phyloP scores from a whole-genome alignment of 2,888 invertebrate genomes.

The Sisyra nigra region DNA sequence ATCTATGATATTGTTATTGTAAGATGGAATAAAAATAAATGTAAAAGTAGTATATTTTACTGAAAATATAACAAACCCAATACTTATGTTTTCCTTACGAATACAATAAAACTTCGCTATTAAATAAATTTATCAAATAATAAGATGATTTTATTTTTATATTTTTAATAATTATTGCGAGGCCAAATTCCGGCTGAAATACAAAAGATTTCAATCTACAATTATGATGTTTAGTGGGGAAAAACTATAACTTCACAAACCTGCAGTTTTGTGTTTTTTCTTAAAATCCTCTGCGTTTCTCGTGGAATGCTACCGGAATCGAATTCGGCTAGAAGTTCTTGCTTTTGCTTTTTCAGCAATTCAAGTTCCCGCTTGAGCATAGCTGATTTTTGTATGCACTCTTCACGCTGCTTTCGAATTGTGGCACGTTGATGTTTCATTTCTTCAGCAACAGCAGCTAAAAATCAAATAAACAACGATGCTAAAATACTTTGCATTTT shows the following conservation, averaged over 20 bases:
- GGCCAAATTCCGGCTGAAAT: background rate
- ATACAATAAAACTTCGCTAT: no score
- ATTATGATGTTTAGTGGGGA: background rate
- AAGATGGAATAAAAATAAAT: no score
- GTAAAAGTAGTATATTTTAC: no score
- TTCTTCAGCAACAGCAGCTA: conserved; percentile 60
- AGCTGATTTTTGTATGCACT: conserved; percentile 59
- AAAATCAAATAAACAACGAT: conserved; percentile 9
- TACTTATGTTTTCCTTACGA: no score
- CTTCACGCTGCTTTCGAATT: conserved; percentile 62
- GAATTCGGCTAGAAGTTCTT: conserved; percentile 55
- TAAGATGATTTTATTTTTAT: no score
- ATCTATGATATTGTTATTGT: no score
- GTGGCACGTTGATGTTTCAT: conserved; percentile 69
- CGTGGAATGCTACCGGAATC: conserved; percentile 32
- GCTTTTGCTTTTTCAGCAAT: conserved; percentile 60
- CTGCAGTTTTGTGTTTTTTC: conserved; percentile 74
- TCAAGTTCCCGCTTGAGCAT: conserved; percentile 63
- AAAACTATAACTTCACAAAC: conserved; percentile 25
- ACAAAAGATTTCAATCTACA: background rate
- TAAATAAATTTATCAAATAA: no score
- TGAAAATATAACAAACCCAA: no score
- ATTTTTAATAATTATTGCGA: no score
- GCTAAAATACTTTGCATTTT: no score
- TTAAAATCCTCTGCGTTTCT: conserved; percentile 61